Evolutionary conservation across 2,113 vertebrate genomes (phyloP).

Genomic region (Mystacornis crossleyi): DNA sequence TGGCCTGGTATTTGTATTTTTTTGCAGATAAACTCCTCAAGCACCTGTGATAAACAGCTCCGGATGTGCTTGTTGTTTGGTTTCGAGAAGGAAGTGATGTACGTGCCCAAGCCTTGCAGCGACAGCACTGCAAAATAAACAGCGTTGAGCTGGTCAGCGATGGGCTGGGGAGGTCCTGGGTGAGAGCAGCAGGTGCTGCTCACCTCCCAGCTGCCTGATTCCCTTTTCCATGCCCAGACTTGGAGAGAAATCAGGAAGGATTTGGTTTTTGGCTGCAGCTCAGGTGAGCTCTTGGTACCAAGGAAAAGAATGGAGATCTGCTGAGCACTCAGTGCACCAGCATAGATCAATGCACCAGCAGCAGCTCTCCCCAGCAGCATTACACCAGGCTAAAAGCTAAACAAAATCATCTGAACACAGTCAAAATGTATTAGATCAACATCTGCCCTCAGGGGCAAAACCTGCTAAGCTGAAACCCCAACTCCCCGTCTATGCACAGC

Average conservation of each 20-base stretch:
- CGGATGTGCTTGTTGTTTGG: slow-evolving; percentile 12
- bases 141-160: rapidly evolving
- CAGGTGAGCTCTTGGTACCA: rapidly evolving
- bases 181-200: neutral
- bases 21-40: neutral
- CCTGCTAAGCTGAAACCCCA: neutral
- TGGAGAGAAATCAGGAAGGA: neutral
- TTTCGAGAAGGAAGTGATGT: slow-evolving; percentile 19
- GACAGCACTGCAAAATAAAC: neutral
- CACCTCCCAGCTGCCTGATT: neutral
- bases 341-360: neutral
- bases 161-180: neutral
- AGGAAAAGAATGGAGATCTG: neutral
- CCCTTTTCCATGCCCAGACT: neutral
- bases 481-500: rapidly evolving
- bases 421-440: neutral
- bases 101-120: neutral
- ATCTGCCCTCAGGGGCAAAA: neutral
- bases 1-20: neutral
- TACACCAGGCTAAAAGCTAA: neutral
- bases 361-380: neutral
- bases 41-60: slow-evolving; percentile 5
- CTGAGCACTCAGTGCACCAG: rapidly evolving
- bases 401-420: neutral
- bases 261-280: neutral